These are phyloP conservation scores for Philotrypesis tridentata DNA, from an alignment of 1,140 invertebrate genomes.

Conservation along the genomic window DNA sequence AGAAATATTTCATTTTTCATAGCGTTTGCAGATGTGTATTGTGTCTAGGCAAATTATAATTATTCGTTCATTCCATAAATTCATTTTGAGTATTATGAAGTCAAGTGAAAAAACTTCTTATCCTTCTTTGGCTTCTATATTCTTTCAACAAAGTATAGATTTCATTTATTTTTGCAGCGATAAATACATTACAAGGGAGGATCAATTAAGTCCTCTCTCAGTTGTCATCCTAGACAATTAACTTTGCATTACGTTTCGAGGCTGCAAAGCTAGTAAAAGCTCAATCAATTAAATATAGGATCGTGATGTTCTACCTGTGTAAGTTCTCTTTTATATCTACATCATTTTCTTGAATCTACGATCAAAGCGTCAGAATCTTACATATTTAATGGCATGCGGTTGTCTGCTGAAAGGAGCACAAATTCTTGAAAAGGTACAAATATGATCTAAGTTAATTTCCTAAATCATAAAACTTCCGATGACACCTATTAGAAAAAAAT, in stretches of 20 bases:
- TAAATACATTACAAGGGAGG: background rate
- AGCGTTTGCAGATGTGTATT: too few species aligned
- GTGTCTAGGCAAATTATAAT: too few species aligned
- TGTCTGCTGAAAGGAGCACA: background rate
- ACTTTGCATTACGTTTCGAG: background rate
- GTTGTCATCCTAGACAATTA: background rate
- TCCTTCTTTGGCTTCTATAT: too few species aligned
- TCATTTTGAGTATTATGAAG: too few species aligned
- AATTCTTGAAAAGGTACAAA: too few species aligned
- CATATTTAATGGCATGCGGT: background rate
- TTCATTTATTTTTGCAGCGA: background rate
- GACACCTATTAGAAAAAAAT: background rate
- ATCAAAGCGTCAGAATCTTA: constrained; percentile 23
- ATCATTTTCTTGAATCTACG: constrained; percentile 10
- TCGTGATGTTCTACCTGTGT: constrained; percentile 26
- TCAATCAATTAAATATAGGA: constrained; percentile 26
- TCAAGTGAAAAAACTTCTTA: too few species aligned
- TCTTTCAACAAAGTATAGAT: too few species aligned
- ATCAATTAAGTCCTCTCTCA: background rate
- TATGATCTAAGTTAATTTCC: too few species aligned
- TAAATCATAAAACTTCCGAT: background rate
- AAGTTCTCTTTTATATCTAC: background rate
- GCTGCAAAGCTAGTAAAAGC: background rate
- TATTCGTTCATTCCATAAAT: too few species aligned
- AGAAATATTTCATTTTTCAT: background rate